Conservation (phyloP, 1,140 invertebrate species). For the Eubasilissa regina region DNA sequence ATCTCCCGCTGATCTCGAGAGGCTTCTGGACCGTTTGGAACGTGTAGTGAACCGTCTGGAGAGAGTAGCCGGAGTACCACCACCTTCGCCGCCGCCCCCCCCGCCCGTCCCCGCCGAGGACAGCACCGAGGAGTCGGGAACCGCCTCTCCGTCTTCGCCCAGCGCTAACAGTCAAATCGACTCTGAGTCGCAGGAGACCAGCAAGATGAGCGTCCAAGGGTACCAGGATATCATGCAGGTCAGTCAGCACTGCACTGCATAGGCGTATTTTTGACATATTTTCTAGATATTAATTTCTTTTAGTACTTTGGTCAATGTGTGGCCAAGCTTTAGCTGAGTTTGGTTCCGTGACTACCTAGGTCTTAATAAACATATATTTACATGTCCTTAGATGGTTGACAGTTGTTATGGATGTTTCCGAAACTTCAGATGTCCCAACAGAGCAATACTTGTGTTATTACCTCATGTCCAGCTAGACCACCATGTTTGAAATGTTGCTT, state of each 20-base stretch:
- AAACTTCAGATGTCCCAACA: too few species aligned
- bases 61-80: slow-evolving; percentile 69
- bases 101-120: slow-evolving; percentile 58
- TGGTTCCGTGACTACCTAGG: too few species aligned
- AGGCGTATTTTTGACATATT: too few species aligned
- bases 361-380: too few species aligned
- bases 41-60: slow-evolving; percentile 82
- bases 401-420: too few species aligned
- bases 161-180: slow-evolving; percentile 35
- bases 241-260: slow-evolving; percentile 20
- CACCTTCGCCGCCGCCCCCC: slow-evolving; percentile 62
- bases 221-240: slow-evolving; percentile 83
- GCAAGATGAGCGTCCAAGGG: slow-evolving; percentile 80
- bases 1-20: slow-evolving; percentile 74
- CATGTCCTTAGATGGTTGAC: too few species aligned
- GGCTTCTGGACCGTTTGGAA: slow-evolving; percentile 82
- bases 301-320: too few species aligned
- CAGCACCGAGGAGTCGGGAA: slow-evolving; percentile 36
- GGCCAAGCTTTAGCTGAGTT: too few species aligned
- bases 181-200: slow-evolving; percentile 45
- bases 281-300: too few species aligned
- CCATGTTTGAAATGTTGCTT: too few species aligned
- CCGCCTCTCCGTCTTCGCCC: slow-evolving; percentile 19
- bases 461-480: too few species aligned
- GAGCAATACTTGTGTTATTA: too few species aligned